Base-by-base conservation (phyloP, 2,113 vertebrate genomes). In the Fulica atra region DNA sequence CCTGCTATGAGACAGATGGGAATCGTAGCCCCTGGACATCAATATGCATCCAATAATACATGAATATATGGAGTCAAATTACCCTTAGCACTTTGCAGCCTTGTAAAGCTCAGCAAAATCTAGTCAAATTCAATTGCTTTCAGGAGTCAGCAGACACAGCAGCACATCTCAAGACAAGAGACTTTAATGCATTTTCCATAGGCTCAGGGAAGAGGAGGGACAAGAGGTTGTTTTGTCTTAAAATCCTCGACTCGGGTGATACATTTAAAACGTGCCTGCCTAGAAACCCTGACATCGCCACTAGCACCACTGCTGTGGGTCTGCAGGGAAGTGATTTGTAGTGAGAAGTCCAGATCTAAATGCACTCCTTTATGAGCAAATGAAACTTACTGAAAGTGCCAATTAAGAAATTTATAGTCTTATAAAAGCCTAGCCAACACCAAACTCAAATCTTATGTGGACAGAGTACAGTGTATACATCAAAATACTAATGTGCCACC, bases 181-280 rank as follows among this genome's bases (percentile, higher is more conserved):
- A 15, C 8, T 54, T 74, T 94, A 95, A 96, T 92, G 80, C 25
- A 42, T 95, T 95, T 96, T 93, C 83, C 80, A 81, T 10, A 74
- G 82, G 28, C 14, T 68, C 13, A 8, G 48, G 16, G 48, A 35
- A 86, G 36, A 90, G 40, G 24, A 61, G 51, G 35, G 54, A 88
- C 80, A 83, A 88, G 46, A 60, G 60, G 10, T 23, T 88, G 20
- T 90, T 94, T 86, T 88, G 59, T 85, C 89, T 89, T 61, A 88
- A 89, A 95, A 64, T n/a, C 33, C 16, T 68, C n/a, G 10, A 51
- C 51, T 88, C 56, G 26, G 60, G 64, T 71, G 76, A 60, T 56
- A 25, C 3, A 2, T 81, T 78, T 83, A 60, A 86, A 81, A 74
- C 19, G 14, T 81, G 35, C 53, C 29, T 92, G 42, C 54, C 0